Conservation (phyloP, 35 echinoderm and acorn worm genomes). For the Ptychodera flava region DNA sequence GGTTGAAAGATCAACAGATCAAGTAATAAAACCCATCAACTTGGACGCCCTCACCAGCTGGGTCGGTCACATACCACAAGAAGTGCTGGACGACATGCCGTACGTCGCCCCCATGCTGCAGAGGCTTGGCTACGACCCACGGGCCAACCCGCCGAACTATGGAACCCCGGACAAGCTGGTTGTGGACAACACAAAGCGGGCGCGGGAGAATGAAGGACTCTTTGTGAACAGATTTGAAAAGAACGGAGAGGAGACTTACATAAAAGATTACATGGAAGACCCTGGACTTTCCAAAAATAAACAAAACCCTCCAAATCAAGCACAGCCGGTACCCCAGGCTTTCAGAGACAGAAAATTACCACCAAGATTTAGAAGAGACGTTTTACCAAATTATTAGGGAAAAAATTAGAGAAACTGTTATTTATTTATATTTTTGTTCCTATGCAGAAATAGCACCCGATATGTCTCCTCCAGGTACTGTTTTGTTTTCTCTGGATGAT, state of each 20-base stretch:
- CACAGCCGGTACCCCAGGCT: no score
- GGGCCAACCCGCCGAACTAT: slow-evolving; percentile 78
- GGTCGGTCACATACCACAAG: slow-evolving; percentile 84
- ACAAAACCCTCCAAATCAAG: background rate
- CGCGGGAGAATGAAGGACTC: background rate
- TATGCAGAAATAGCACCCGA: no score
- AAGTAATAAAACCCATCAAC: slow-evolving; percentile 90
- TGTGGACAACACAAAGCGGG: slow-evolving; percentile 33
- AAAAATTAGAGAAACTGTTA: no score
- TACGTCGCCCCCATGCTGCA: slow-evolving; percentile 76
- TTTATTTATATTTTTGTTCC: no score
- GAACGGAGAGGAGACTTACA: background rate
- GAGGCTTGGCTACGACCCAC: slow-evolving; percentile 68
- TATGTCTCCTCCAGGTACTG: no score
- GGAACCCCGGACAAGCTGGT: slow-evolving; percentile 66
- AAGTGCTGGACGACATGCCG: slow-evolving; percentile 70
- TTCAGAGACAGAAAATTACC: background rate
- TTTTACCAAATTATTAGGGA: background rate
- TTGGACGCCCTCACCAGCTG: slow-evolving; percentile 81
- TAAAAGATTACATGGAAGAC: background rate
- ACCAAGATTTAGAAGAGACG: background rate
- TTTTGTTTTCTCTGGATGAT: no score
- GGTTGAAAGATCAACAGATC: slow-evolving; percentile 84
- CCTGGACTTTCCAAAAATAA: background rate
- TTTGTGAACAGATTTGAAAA: background rate